Base-by-base conservation (phyloP, 1,140 invertebrate genomes). In the Pentalonia nigronervosa region DNA sequence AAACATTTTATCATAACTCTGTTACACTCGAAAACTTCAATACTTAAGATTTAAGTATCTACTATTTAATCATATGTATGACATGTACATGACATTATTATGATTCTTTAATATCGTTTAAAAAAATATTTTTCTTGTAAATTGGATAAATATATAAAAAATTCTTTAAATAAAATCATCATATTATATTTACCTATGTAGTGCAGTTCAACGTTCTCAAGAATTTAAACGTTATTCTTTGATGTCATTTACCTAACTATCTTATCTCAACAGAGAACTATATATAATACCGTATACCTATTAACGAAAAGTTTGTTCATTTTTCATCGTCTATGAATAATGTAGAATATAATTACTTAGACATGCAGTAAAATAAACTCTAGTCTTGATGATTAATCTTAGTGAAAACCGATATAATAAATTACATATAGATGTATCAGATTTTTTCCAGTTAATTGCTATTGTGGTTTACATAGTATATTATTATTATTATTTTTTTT, bases 211-310 rank as follows among this genome's bases (percentile, higher is more conserved):
- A 76, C 14, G n/a, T 76, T 76, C 60, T 76, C 14, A n/a, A 1
- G 60, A 76, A 76, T 76, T 76, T n/a, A 76, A 76, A n/a, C n/a
- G 30, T 76, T 76, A 76, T n/a, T 76, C n/a, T n/a, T 76, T 30
- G 30, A 76, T n/a, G n/a, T 76, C 60, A 76, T 76, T 76, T 76
- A 76, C 14, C 60, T n/a, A 67, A 67, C 14, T 41, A 41, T 76
- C 60, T 76, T 76, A 76, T 76, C 60, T 76, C n/a, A n/a, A 76
- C n/a, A 14, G 60, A 76, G 14, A 76, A n/a, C 50, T 21, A 53
- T 53, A 21, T 53, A 60, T 60, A 17, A 20, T 20, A 1, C 30
- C 30, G 11, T 67, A 6, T 47, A 47, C 47, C 11, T n/a, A 76
- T 76, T 76, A 17, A 76, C 60, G 60, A 76, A 76, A 14, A 76